These are phyloP conservation scores for Pachymerium ferrugineum DNA, from an alignment of 2,888 invertebrate species.

Conservation along the genomic window DNA sequence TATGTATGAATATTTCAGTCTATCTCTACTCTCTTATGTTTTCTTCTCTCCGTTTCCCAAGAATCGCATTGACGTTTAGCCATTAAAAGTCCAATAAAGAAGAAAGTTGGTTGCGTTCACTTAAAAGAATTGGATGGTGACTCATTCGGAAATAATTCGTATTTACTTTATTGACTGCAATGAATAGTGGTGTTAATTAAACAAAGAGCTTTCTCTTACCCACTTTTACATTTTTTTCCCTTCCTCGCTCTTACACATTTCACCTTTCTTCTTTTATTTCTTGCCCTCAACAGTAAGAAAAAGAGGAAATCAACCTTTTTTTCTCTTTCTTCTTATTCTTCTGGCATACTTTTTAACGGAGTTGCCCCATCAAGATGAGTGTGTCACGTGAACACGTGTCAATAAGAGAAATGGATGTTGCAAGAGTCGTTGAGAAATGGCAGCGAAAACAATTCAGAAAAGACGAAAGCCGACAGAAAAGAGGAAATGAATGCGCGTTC, in stretches of 20 bases:
- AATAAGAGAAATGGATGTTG: conserved; percentile 27
- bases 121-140: conserved; percentile 19
- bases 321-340: too few relatives aligned
- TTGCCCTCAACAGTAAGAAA: not conserved
- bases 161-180: conserved; percentile 27
- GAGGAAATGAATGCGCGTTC: conserved; percentile 23
- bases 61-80: not conserved
- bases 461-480: conserved; percentile 1
- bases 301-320: conserved; percentile 14
- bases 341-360: not conserved
- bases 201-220: conserved; percentile 16
- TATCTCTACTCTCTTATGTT: too few relatives aligned
- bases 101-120: not conserved
- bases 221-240: not conserved
- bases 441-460: conserved; percentile 20
- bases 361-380: not conserved
- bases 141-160: conserved; percentile 24
- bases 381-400: conserved; percentile 27
- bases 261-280: not conserved
- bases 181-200: conserved; percentile 27
- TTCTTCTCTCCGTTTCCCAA: too few relatives aligned
- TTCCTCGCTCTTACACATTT: too few relatives aligned
- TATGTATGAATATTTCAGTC: too few relatives aligned
- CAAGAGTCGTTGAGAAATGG: not conserved
- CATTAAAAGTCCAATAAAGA: not conserved